These are phyloP conservation scores for Drosophila chauvacae DNA, from an alignment of 1,140 invertebrate genomes.

Conservation along the genomic window DNA sequence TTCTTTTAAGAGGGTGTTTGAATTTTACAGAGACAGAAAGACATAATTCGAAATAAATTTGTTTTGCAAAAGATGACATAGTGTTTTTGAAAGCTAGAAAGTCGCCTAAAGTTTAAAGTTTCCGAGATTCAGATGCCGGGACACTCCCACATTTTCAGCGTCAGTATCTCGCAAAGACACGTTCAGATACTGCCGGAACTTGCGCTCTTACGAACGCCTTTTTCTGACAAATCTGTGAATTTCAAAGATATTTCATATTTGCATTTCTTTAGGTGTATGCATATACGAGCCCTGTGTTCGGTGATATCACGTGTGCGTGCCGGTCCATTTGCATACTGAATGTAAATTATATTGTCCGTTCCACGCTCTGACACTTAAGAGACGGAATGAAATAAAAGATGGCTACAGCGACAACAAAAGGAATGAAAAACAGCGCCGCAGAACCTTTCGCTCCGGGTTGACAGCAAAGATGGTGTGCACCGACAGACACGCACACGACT, in stretches of 20 bases:
- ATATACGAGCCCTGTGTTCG: conserved; percentile 7
- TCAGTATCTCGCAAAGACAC: too few relatives aligned
- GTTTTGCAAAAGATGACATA: too few relatives aligned
- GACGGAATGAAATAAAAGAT: conserved; percentile 76
- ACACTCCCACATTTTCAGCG: neutral
- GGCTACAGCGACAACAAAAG: conserved; percentile 62
- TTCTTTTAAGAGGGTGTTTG: too few relatives aligned
- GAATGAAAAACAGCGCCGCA: conserved; percentile 46
- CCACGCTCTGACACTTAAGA: conserved; percentile 77
- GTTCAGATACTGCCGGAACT: neutral
- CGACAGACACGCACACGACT: conserved; percentile 26
- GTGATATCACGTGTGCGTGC: conserved; percentile 21
- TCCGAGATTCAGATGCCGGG: too few relatives aligned
- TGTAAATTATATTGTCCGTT: conserved; percentile 79
- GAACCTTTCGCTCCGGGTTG: conserved; percentile 25
- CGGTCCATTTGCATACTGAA: conserved; percentile 69
- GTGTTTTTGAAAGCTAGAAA: too few relatives aligned
- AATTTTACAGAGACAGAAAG: too few relatives aligned
- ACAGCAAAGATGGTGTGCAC: conserved; percentile 50
- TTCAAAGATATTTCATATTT: neutral
- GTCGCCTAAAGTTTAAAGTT: too few relatives aligned
- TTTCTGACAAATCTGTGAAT: neutral
- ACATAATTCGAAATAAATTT: too few relatives aligned
- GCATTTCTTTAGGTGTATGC: neutral
- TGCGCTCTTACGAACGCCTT: neutral